These are phyloP conservation scores for Semnornis frantzii DNA, from an alignment of 2,113 vertebrate species.

Conservation along the genomic window DNA sequence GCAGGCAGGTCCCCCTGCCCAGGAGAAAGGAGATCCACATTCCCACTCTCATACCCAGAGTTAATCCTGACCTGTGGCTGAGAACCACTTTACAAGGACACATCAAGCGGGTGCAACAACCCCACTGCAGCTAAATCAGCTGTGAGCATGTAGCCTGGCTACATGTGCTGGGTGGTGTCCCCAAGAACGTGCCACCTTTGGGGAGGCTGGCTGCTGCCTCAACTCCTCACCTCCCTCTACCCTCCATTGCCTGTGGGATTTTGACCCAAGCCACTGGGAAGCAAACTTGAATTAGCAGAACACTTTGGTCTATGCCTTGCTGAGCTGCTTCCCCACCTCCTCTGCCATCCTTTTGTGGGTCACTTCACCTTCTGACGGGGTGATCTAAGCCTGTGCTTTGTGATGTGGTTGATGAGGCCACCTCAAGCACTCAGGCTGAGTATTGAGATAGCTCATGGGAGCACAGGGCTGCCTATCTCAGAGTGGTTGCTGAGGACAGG, in stretches of 20 bases:
- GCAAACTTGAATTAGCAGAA: not conserved
- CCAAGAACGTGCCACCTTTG: not conserved
- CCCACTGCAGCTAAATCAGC: not conserved
- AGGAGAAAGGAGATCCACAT: not conserved
- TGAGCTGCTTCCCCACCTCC: not conserved
- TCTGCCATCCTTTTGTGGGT: not conserved
- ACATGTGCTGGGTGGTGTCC: not conserved
- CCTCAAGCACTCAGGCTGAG: not conserved
- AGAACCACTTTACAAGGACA: not conserved
- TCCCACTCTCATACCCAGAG: not conserved
- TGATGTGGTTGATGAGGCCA: not conserved
- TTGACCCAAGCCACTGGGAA: not conserved
- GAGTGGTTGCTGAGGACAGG: not conserved
- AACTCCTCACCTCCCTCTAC: not conserved
- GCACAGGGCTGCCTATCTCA: not conserved
- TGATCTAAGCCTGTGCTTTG: conserved; percentile 4
- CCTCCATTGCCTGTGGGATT: not conserved
- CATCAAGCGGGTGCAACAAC: not conserved
- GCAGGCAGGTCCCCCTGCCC: not conserved
- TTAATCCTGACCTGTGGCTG: not conserved
- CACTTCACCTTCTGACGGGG: not conserved
- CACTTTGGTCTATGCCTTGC: not conserved
- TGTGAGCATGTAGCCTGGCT: not conserved
- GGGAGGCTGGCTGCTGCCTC: not conserved
- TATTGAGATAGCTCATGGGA: conserved; percentile 48